Evolutionary conservation across 2,113 vertebrate species (phyloP).

Genomic region (Castor canadensis): DNA sequence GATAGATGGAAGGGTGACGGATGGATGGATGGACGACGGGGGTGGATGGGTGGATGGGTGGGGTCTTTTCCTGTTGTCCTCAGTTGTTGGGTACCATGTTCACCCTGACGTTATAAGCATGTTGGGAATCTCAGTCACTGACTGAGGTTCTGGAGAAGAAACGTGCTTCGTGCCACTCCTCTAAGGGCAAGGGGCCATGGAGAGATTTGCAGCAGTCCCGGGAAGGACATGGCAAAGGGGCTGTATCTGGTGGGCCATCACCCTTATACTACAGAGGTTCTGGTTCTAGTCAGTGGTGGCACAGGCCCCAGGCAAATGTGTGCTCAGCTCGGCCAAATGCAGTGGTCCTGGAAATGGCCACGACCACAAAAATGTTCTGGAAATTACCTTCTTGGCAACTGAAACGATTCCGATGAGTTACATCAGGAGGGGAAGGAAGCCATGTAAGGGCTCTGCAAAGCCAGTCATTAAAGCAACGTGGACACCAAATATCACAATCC

Average conservation of each 20-base stretch:
- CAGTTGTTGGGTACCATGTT: not conserved
- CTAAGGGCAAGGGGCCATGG: not conserved
- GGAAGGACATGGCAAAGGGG: not conserved
- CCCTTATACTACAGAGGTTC: not conserved
- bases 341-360: constrained; percentile 18
- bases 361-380: not conserved
- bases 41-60: not conserved
- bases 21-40: too few relatives aligned
- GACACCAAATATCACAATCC: not conserved
- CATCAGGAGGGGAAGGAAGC: not conserved
- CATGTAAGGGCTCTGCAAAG: not conserved
- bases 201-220: not conserved
- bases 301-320: not conserved
- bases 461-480: not conserved
- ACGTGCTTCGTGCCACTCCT: not conserved
- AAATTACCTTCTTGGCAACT: constrained; percentile 17
- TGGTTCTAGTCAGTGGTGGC: too few relatives aligned
- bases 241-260: too few relatives aligned
- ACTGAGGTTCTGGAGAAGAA: not conserved
- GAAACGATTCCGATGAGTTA: not conserved
- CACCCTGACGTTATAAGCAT: not conserved
- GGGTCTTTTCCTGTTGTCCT: not conserved
- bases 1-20: too few relatives aligned
- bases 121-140: not conserved
- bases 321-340: not conserved